Base-by-base conservation (phyloP, 23 tunicate genomes). In the Phallusia fumigata region DNA sequence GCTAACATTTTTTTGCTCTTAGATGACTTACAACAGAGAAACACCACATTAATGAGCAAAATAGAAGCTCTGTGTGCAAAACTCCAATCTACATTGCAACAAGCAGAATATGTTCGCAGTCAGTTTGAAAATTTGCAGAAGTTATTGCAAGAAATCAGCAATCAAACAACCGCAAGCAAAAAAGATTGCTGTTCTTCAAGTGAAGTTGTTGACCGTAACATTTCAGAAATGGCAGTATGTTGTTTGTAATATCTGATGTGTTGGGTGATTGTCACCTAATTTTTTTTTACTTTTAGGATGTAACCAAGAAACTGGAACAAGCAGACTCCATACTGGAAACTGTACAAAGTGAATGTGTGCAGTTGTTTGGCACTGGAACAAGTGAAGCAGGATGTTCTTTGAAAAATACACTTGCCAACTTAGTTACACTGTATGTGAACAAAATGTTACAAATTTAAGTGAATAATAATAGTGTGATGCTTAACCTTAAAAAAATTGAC, bases 321-420 rank as follows among this genome's bases (percentile, higher is more conserved):
- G 82, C 77, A 0, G 79, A 64, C 18, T 8, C 36, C 24, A 83
- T 65, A 19, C 12, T 86, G 36, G 64, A 53, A 16, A 76, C 31
- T 45, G 78, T 86, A 32, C 89, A 82, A 40, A 76, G 36, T 22
- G 52, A 79, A 77, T 77, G 80, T 16, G 50, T 45, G 32, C 52
- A 77, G 31, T 24, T 77, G 24, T 40, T 86, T 33, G 89, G 84
- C 0, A 65, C 84, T 15, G 84, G 89, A 12, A 82, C 79, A 33
- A 73, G 78, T 18, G 84, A 79, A 31, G 82, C 89, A 18, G 65
- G 84, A 31, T 83, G 69, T 35, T 86, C 89, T 12, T 53, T 86
- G 45, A 83, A 86, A 30, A 86, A 86, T 22, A 69, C 77, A 79
- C 31, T 79, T 78, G 22, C 64, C 32, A 53, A 83, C 26, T 49